These are phyloP conservation scores for Xestia rhomboidea DNA, from an alignment of 2,888 invertebrate genomes.

Conservation along the genomic window DNA sequence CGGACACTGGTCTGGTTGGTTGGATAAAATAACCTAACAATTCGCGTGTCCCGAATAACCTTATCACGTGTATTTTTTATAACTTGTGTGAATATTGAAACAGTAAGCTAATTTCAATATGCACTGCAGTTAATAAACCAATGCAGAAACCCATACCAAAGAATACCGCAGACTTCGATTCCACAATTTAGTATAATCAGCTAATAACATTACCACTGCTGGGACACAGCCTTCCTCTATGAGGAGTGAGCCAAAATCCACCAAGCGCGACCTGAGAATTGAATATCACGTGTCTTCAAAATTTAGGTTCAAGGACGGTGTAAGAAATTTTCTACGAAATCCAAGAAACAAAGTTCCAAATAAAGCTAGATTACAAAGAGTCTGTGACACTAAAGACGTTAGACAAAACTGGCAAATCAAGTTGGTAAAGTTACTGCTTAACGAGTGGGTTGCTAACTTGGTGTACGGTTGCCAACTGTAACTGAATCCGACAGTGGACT, in stretches of 20 bases:
- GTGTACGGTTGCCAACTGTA: slow-evolving; percentile 53
- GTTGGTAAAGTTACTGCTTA: slow-evolving; percentile 69
- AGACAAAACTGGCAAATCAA: slow-evolving; percentile 70
- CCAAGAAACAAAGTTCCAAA: slow-evolving; percentile 8
- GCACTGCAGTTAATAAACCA: neutral
- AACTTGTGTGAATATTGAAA: neutral
- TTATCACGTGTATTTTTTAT: neutral
- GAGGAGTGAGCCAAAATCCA: neutral
- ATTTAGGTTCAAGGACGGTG: neutral
- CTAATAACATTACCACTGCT: neutral
- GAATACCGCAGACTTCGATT: neutral
- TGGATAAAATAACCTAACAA: neutral
- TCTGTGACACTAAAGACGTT: slow-evolving; percentile 56
- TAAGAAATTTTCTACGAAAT: slow-evolving; percentile 11
- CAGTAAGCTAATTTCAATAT: neutral
- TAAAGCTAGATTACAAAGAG: slow-evolving; percentile 31
- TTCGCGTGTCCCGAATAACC: neutral
- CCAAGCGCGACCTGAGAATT: too few species aligned
- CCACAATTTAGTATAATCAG: neutral
- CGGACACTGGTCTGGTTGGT: too few species aligned
- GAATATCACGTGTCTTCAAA: neutral
- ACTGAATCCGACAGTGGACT: slow-evolving; percentile 59
- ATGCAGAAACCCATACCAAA: neutral
- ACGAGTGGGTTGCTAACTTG: slow-evolving; percentile 72
- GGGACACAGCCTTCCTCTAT: neutral